Evolutionary conservation across 2,113 vertebrate genomes (phyloP).

Genomic region (Coptodon bakossiorum): DNA sequence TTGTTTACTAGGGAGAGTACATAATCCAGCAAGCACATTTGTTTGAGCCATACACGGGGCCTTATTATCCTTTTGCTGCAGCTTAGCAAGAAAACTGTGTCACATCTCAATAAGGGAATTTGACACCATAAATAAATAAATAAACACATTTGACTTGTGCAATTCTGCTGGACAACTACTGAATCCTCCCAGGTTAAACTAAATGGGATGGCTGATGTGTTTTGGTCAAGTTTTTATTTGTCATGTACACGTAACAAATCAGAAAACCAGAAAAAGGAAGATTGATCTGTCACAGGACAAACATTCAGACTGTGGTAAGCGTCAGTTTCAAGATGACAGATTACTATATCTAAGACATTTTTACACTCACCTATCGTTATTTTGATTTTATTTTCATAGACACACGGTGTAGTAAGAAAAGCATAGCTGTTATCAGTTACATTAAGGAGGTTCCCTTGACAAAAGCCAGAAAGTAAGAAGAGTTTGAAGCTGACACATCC

Average conservation of each 20-base stretch:
- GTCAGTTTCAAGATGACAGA: not conserved
- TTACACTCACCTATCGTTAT: rapidly evolving
- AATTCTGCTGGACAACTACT: not conserved
- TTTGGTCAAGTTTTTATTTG: not conserved
- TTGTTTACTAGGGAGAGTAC: not conserved
- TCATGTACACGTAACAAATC: rapidly evolving
- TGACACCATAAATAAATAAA: rapidly evolving
- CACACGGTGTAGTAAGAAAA: not conserved
- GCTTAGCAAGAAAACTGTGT: not conserved
- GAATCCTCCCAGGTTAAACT: rapidly evolving
- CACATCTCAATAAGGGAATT: not conserved
- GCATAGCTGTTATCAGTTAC: rapidly evolving
- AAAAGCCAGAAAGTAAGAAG: not conserved
- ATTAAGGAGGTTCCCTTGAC: not conserved
- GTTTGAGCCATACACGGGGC: not conserved
- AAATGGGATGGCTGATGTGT: rapidly evolving
- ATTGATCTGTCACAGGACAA: not conserved
- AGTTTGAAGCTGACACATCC: not conserved
- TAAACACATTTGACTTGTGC: not conserved
- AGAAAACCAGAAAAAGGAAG: not conserved
- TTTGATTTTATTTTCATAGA: not conserved
- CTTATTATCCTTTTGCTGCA: not conserved
- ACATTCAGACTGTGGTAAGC: not conserved
- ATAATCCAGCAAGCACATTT: not conserved
- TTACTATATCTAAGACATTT: not conserved